Evolutionary conservation across 2,888 invertebrate species (phyloP), one percentile per base, ranked within the genome.

Genomic region (Ophioninae sp.): DNA sequence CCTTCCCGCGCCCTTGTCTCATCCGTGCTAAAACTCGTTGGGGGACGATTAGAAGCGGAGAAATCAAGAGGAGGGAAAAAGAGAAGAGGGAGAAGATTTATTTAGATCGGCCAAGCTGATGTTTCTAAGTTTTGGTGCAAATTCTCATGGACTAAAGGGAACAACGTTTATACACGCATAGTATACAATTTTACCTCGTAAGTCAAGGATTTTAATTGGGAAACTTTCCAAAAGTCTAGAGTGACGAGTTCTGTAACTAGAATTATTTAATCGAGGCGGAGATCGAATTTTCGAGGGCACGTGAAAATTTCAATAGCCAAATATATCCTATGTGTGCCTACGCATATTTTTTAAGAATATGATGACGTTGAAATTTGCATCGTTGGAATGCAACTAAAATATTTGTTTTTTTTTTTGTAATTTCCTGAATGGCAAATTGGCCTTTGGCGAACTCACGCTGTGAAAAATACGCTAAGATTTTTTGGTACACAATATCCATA

Each of bases 201-300:
- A 74, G 30, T 44, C 64, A 23, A 44, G 39, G 13, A 64, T 74
- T 74, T 80, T 80, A 77, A 77, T 83, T 72, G 77, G 72, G 59
- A 74, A 80, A 69, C 72, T 77, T 73, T 23, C 17, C 41, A 76
- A 22, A 20, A 13, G 23, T 30, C 44, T 69, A 68, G 69, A 44
- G 22, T 73, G 63, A 77, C 67, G 63, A 65, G 68, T 76, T 76
- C 67, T 64, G n/a, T 37, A 69, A 58, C 56, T 51, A 9, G 37
- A 76, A 73, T 80, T 79, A 75, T 75, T 65, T 76, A 22, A 73
- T 65, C 59, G 59, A 22, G 69, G 65, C 69, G 69, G 58, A 64
- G 63, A 17, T 17, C n/a, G 73, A 71, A 67, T 56, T 69, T 56
- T 2, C 41, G 10, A 10, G 41, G 17, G 41, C 51, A 22, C n/a